These are phyloP conservation scores for Nautilus pompilius DNA, from an alignment of 1,140 invertebrate species.

Conservation along the genomic window DNA sequence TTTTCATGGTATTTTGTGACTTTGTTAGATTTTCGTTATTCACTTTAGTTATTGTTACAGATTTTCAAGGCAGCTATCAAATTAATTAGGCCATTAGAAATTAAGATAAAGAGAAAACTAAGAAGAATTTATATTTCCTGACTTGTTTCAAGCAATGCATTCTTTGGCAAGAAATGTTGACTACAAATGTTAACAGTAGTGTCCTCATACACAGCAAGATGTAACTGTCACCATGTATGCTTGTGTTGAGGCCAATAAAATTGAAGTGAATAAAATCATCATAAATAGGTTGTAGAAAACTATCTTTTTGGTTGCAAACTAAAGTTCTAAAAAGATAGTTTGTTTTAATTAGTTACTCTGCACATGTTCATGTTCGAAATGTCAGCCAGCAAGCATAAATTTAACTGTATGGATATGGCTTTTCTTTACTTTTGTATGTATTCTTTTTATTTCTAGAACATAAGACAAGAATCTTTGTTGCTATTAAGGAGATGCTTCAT, in stretches of 20 bases:
- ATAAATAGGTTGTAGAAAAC: not conserved
- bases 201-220: constrained; percentile 17
- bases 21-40: not conserved
- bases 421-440: not conserved
- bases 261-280: no score
- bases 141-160: not conserved
- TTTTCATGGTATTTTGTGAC: no score
- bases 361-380: not conserved
- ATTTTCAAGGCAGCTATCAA: not conserved
- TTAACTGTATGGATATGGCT: not conserved
- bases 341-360: not conserved
- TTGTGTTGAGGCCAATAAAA: constrained; percentile 11
- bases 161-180: not conserved
- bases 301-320: not conserved
- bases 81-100: not conserved
- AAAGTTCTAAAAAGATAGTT: not conserved
- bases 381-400: not conserved
- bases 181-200: not conserved
- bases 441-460: constrained; percentile 44
- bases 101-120: no score
- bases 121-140: no score
- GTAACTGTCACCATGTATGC: constrained; percentile 22
- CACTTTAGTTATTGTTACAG: not conserved
- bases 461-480: constrained; percentile 69
- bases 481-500: constrained; percentile 80